phyloP scores from a whole-genome alignment of 1,140 invertebrate genomes.

The Oreohelix idahoensis region DNA sequence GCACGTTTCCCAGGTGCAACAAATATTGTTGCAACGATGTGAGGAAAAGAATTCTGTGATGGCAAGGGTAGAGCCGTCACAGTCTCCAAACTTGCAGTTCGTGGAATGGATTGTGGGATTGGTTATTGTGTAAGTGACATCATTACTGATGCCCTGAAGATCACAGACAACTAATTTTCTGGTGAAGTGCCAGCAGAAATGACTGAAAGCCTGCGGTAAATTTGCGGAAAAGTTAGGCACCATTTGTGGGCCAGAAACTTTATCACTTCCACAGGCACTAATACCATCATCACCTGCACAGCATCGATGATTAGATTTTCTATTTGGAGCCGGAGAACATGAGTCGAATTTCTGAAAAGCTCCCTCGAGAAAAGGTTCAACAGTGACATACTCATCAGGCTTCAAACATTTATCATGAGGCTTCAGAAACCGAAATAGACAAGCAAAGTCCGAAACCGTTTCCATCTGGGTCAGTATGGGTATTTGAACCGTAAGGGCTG shows the following conservation, averaged over 20 bases:
- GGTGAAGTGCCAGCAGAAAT: constrained; percentile 50
- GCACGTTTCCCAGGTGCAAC: constrained; percentile 37
- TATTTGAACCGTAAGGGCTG: constrained; percentile 29
- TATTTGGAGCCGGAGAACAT: not conserved
- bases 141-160: constrained; percentile 40
- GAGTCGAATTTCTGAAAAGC: constrained; percentile 44
- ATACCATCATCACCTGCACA: not conserved
- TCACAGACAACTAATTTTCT: constrained; percentile 42
- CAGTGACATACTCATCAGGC: constrained; percentile 39
- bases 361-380: constrained; percentile 48
- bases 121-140: constrained; percentile 33
- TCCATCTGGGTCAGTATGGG: constrained; percentile 44
- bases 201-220: constrained; percentile 46
- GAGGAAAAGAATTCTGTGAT: constrained; percentile 45
- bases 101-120: constrained; percentile 46
- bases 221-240: not conserved
- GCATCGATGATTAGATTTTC: not conserved
- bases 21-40: constrained; percentile 47
- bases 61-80: constrained; percentile 25
- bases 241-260: not conserved
- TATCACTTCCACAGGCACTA: not conserved
- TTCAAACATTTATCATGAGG: constrained; percentile 43
- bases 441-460: constrained; percentile 44
- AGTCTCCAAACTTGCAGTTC: constrained; percentile 27
- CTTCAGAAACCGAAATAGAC: constrained; percentile 31